These are phyloP conservation scores for Periplaneta americana DNA, from an alignment of 1,140 invertebrate genomes.

Conservation along the genomic window DNA sequence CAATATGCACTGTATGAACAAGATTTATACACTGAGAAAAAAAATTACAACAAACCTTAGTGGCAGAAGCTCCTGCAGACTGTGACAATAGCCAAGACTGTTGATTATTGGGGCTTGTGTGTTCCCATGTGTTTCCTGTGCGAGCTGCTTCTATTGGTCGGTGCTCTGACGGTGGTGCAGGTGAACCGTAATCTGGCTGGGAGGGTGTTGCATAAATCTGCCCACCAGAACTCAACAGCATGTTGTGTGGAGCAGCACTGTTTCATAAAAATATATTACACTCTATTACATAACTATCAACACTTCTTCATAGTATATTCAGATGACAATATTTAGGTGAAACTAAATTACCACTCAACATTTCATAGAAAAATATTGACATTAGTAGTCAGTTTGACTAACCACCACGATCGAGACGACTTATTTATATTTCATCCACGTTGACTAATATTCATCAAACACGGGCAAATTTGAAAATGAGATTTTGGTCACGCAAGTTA, in stretches of 20 bases:
- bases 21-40: too few relatives aligned
- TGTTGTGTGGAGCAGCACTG: constrained; percentile 28
- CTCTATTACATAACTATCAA: too few relatives aligned
- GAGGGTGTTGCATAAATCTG: constrained; percentile 25
- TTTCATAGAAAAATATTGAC: not conserved
- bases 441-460: too few relatives aligned
- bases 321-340: too few relatives aligned
- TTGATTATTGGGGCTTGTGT: not conserved
- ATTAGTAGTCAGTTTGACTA: too few relatives aligned
- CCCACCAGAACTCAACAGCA: constrained; percentile 31
- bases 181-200: constrained; percentile 27
- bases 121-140: constrained; percentile 4
- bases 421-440: too few relatives aligned
- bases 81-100: not conserved
- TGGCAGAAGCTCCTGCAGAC: not conserved
- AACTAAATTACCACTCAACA: too few relatives aligned
- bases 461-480: too few relatives aligned
- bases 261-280: not conserved
- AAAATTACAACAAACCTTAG: constrained; percentile 7
- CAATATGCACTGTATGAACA: too few relatives aligned
- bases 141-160: constrained; percentile 27
- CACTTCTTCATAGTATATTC: too few relatives aligned
- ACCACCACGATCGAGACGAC: too few relatives aligned
- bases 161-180: constrained; percentile 24
- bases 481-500: too few relatives aligned